Evolutionary conservation across 2,888 invertebrate genomes (phyloP).

Genomic region (Dioctria rufipes): DNA sequence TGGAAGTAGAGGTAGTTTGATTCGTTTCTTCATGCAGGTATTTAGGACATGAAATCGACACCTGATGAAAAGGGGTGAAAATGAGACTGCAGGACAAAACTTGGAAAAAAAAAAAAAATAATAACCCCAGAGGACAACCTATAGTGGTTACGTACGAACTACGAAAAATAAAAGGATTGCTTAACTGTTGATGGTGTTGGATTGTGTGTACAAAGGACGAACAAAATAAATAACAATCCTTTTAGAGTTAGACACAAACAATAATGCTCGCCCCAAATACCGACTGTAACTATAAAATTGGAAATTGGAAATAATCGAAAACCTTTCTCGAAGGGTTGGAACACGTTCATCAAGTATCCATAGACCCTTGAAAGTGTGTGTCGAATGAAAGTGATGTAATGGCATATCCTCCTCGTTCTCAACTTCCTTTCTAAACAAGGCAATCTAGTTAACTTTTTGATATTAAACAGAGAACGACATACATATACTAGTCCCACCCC

Average conservation of each 20-base stretch:
- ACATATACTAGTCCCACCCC: neutral
- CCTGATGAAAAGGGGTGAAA: constrained; percentile 30
- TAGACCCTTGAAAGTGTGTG: neutral
- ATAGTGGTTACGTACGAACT: neutral
- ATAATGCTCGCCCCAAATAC: neutral
- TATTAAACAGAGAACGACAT: neutral
- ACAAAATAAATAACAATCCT: neutral
- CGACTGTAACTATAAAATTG: neutral
- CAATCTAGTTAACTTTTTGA: neutral
- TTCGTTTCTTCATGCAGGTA: no score
- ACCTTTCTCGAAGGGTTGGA: neutral
- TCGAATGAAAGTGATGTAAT: constrained; percentile 20
- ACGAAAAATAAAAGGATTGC: constrained; percentile 8
- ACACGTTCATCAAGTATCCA: constrained; percentile 25
- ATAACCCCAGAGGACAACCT: neutral
- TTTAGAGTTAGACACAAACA: neutral
- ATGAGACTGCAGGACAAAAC: constrained; percentile 32
- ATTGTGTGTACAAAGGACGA: neutral
- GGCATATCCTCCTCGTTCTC: neutral
- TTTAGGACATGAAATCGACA: constrained; percentile 21
- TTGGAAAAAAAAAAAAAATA: neutral
- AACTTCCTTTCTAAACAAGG: neutral
- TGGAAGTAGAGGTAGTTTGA: no score
- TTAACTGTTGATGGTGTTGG: neutral
- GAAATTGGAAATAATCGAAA: constrained; percentile 48